Evolutionary conservation across 2,888 invertebrate genomes (phyloP).

Genomic region (Stegana nigrithorax): DNA sequence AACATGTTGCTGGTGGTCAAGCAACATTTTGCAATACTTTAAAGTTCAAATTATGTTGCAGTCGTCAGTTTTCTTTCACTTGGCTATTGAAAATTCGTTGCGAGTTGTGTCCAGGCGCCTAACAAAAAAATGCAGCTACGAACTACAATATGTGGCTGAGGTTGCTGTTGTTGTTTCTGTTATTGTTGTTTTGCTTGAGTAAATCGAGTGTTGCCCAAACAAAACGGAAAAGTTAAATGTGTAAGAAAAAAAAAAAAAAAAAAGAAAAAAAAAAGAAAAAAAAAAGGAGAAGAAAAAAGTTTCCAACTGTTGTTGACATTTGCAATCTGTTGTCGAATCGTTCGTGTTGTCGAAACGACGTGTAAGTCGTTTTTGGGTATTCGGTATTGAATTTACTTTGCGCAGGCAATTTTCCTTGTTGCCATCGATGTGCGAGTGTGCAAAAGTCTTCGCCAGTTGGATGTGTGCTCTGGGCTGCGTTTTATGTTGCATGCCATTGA

Average conservation of each 20-base stretch:
- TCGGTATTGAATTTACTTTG: no score
- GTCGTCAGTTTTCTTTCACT: no score
- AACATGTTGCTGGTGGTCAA: no score
- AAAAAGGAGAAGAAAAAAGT: background rate
- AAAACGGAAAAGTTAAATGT: background rate
- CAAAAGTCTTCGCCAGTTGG: background rate
- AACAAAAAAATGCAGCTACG: no score
- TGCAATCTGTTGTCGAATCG: constrained; percentile 1
- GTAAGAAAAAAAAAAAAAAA: background rate
- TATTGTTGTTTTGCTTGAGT: background rate
- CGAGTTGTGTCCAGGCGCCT: no score
- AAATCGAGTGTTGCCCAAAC: background rate
- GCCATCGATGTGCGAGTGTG: background rate
- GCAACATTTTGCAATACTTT: no score
- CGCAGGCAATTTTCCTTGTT: background rate
- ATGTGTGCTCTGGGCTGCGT: background rate
- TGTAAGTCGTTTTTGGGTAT: no score
- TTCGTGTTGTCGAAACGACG: background rate
- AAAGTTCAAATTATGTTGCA: no score
- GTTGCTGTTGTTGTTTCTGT: background rate
- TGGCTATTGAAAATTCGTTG: no score
- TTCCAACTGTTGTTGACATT: constrained; percentile 18
- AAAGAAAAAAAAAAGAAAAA: background rate
- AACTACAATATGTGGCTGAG: no score
- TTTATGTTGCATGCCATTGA: constrained; percentile 53